These are phyloP conservation scores for Anguilla marmorata DNA, from an alignment of 2,797 vertebrate species.

Conservation along the genomic window DNA sequence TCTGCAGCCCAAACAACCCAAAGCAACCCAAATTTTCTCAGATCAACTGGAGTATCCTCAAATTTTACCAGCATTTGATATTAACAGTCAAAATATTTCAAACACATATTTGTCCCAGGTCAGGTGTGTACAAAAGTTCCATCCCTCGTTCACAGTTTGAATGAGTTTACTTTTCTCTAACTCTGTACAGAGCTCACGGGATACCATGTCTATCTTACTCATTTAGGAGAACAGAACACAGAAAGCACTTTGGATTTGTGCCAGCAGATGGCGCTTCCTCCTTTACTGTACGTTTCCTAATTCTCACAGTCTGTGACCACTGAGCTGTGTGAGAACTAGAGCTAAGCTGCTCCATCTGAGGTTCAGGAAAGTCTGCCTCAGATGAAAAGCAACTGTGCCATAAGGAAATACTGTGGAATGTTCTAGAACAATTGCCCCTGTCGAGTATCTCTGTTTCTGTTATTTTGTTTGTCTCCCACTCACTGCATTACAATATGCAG, in stretches of 20 bases:
- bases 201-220: neutral
- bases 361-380: neutral
- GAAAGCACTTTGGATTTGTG: neutral
- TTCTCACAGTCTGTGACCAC: neutral
- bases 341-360: neutral
- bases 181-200: neutral
- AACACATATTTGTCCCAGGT: too few species aligned
- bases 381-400: neutral
- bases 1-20: too few species aligned
- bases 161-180: too few species aligned
- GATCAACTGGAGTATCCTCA: too few species aligned
- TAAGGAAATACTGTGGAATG: neutral
- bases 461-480: neutral
- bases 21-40: too few species aligned
- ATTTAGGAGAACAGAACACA: neutral
- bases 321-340: neutral
- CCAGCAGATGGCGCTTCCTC: constrained; percentile 14
- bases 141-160: too few species aligned
- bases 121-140: too few species aligned
- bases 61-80: too few species aligned
- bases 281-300: neutral
- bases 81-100: too few species aligned
- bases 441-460: neutral
- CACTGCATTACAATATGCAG: neutral
- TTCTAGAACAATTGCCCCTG: neutral